Percentiles rank a stretch among this genome's conserved stretches.
phyloP scores from a whole-genome alignment of 2,888 invertebrate genomes.

The Orthosia gracilis region DNA sequence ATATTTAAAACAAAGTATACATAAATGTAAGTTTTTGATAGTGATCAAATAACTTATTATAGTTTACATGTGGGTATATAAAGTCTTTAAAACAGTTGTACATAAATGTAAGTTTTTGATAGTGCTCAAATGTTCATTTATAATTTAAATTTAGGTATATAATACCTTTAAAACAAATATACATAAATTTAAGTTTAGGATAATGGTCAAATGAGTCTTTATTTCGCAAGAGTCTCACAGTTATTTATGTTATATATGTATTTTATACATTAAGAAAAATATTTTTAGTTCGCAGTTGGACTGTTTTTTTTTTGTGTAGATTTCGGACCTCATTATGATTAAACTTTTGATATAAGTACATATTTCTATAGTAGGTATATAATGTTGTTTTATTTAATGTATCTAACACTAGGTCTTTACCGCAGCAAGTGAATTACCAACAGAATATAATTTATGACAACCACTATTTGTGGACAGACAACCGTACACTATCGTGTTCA shows the following conservation, averaged over 20 bases:
- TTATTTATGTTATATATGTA: constrained; percentile 3
- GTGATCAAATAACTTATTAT: no score
- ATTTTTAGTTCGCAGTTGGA: neutral
- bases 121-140: neutral
- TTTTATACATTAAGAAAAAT: constrained; percentile 4
- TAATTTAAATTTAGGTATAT: no score
- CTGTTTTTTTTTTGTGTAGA: neutral
- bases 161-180: neutral
- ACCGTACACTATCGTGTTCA: no score
- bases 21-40: neutral
- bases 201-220: constrained; percentile 7
- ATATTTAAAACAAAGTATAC: no score
- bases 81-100: neutral
- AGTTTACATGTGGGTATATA: no score
- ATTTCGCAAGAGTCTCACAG: constrained; percentile 19
- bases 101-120: neutral
- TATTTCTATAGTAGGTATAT: neutral
- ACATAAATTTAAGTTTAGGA: neutral
- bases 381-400: constrained; percentile 8
- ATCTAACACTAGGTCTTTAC: neutral
- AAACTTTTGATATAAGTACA: constrained; percentile 8
- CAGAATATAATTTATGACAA: no score
- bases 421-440: no score
- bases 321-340: constrained; percentile 28
- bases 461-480: no score